Conservation (phyloP, 2,797 vertebrate species). For the Martes flavigula region DNA sequence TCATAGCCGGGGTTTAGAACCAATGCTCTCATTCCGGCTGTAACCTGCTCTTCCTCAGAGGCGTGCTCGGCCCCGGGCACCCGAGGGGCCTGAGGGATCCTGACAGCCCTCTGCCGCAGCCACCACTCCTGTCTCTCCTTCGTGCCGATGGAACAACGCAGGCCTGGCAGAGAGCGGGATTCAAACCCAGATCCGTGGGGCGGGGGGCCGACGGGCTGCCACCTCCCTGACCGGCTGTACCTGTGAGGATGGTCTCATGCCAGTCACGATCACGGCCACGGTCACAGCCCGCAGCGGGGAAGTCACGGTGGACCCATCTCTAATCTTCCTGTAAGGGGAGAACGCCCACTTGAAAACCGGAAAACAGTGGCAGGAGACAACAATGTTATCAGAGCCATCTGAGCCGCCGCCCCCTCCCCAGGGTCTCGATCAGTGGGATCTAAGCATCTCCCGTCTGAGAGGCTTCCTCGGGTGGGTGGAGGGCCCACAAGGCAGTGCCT, state of each 20-base stretch:
- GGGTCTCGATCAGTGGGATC: neutral
- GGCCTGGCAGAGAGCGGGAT: neutral
- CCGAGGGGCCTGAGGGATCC: neutral
- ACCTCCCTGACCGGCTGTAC: neutral
- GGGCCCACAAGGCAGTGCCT: neutral
- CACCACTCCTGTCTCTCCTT: neutral
- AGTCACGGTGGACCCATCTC: neutral
- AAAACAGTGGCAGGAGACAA: neutral
- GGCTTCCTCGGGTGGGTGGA: conserved; percentile 56
- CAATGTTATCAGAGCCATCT: conserved; percentile 54
- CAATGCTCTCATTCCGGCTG: neutral
- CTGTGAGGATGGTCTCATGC: neutral
- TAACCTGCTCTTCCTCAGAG: neutral
- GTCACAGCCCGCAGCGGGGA: rapidly evolving
- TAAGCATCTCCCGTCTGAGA: conserved; percentile 36
- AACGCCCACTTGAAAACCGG: neutral
- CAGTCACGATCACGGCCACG: neutral
- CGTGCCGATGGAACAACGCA: neutral
- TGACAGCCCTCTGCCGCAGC: neutral
- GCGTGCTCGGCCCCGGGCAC: neutral
- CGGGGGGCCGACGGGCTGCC: neutral
- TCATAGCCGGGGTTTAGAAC: neutral
- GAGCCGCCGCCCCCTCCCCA: conserved; percentile 32
- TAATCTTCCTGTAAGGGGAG: neutral
- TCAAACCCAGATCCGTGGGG: neutral